Conservation (phyloP, 2,888 invertebrate genomes). For the Leptinotarsa peninsularis region DNA sequence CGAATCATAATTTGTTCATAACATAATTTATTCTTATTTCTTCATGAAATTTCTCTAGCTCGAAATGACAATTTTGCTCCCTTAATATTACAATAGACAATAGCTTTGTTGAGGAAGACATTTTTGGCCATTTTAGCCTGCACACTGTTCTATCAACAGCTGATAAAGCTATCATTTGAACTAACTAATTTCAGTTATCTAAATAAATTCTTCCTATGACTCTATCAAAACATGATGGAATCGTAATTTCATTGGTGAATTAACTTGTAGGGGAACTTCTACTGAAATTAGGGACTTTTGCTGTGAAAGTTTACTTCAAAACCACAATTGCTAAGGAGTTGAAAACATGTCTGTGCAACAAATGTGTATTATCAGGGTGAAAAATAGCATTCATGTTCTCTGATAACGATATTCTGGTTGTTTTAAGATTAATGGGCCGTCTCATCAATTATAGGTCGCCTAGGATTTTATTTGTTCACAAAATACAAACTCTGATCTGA, state of each 20-base stretch:
- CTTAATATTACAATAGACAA: conserved; percentile 59
- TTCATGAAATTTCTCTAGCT: conserved; percentile 50
- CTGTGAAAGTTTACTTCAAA: neutral
- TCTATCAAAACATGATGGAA: conserved; percentile 17
- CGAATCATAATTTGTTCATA: neutral
- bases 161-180: conserved; percentile 55
- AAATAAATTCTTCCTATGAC: conserved; percentile 31
- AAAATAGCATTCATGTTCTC: too few species aligned
- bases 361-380: too few species aligned
- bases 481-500: too few species aligned
- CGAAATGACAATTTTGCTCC: conserved; percentile 62
- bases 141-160: conserved; percentile 63
- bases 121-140: conserved; percentile 63
- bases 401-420: too few species aligned
- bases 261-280: neutral
- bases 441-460: too few species aligned
- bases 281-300: neutral
- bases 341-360: neutral
- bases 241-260: neutral
- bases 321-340: neutral
- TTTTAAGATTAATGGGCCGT: too few species aligned
- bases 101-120: conserved; percentile 65
- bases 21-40: neutral
- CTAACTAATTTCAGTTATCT: conserved; percentile 36
- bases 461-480: too few species aligned